Percentiles rank a stretch among this genome's conserved stretches.
Conservation (phyloP, 1,140 invertebrate species). For the Anadara kagoshimensis region DNA sequence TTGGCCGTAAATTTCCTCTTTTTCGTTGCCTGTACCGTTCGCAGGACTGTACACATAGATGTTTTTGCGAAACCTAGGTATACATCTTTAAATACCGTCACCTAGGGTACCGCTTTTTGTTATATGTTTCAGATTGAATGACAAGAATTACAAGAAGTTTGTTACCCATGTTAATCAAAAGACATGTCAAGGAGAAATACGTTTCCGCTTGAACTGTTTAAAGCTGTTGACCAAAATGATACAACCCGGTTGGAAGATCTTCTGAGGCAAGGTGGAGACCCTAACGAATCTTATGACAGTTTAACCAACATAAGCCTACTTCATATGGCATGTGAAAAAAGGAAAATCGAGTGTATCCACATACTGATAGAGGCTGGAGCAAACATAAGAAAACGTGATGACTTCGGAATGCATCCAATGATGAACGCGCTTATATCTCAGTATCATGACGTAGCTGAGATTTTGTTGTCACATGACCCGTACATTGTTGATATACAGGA, state of each 20-base stretch:
- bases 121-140: too few relatives aligned
- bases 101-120: too few relatives aligned
- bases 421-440: slow-evolving; percentile 42
- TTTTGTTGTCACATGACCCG: slow-evolving; percentile 28
- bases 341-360: slow-evolving; percentile 27
- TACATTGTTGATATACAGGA: slow-evolving; percentile 31
- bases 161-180: too few relatives aligned
- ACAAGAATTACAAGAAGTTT: too few relatives aligned
- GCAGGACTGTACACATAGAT: too few relatives aligned
- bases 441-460: slow-evolving; percentile 36
- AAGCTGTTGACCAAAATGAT: slow-evolving; percentile 31
- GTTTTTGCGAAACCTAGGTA: too few relatives aligned
- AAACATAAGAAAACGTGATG: slow-evolving; percentile 35
- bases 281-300: slow-evolving; percentile 30
- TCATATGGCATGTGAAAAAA: slow-evolving; percentile 47
- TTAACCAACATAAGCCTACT: slow-evolving; percentile 33
- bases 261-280: slow-evolving; percentile 25
- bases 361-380: slow-evolving; percentile 40
- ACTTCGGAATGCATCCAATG: slow-evolving; percentile 50
- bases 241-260: slow-evolving; percentile 15
- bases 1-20: too few relatives aligned
- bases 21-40: too few relatives aligned
- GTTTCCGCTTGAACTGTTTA: too few relatives aligned
- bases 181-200: too few relatives aligned
- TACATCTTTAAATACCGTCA: too few relatives aligned